Evolutionary conservation across 2,797 vertebrate genomes (phyloP), one percentile per base, ranked within the genome.

Genomic region (Rhinichthys osculus): DNA sequence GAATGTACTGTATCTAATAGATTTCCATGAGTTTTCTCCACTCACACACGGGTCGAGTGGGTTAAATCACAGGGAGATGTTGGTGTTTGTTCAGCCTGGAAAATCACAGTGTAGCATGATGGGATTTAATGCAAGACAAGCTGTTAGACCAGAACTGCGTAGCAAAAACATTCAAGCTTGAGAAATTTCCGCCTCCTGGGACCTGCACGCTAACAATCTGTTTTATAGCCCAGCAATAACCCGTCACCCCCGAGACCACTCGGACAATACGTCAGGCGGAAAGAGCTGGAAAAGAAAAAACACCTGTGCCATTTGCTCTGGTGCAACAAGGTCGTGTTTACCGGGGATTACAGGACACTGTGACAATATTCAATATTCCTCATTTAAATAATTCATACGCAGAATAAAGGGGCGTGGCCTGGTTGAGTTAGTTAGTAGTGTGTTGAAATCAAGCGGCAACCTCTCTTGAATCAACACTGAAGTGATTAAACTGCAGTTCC

Each of bases 131-230:
- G 82, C 83, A 77, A 90, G 90, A 88, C 89, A 91, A 91, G 71
- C 91, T 64, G 89, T 90, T 92, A 92, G 89, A 91, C 92, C 90
- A 94, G 90, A 92, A 82, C 87, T n/a, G 54, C 52, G 66, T 71
- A 87, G 88, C 91, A 88, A 80, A 88, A 90, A 79, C 81, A 73
- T 90, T 92, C 82, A 90, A 82, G 82, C 90, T 88, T 78, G 85
- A 81, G 91, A 91, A 90, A 89, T 78, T 84, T 80, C 80, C 76
- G 17, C 52, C 67, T 84, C 86, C 71, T 38, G 85, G 89, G 83
- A 89, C 73, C 64, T 62, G 1, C 83, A 88, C 69, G 73, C 91
- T 88, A 92, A 93, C 93, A 92, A 93, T 87, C 86, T 84, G 87
- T 86, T 93, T 92, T 90, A 90, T n/a, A 77, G 17, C 33, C 78